These are phyloP conservation scores for Capricornis sumatraensis DNA, from an alignment of 2,113 vertebrate genomes.

Conservation along the genomic window DNA sequence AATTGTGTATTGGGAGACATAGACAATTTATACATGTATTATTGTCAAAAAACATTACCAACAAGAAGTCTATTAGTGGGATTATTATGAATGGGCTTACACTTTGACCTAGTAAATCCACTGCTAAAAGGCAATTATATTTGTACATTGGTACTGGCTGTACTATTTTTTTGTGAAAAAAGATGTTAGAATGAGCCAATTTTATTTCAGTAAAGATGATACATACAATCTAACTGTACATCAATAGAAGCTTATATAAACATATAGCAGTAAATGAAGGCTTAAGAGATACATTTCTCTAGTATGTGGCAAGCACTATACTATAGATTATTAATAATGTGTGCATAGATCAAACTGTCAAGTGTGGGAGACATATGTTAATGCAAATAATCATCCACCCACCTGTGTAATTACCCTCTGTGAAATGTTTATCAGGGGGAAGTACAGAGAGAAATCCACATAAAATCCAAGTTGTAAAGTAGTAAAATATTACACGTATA, in stretches of 20 bases:
- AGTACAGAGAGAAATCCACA: neutral
- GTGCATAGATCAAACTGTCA: neutral
- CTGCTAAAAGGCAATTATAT: neutral
- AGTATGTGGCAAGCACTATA: neutral
- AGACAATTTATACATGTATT: neutral
- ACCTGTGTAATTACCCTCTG: neutral
- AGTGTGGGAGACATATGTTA: neutral
- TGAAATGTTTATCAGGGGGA: neutral
- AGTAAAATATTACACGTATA: neutral
- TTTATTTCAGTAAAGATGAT: neutral
- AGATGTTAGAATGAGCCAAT: neutral
- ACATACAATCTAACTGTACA: neutral
- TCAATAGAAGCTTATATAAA: neutral
- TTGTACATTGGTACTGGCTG: neutral
- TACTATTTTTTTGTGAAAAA: neutral
- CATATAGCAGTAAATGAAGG: neutral
- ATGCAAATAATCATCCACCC: neutral
- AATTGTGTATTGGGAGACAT: neutral
- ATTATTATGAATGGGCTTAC: neutral
- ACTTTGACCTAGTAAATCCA: neutral
- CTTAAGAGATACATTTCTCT: neutral
- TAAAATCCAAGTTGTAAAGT: neutral
- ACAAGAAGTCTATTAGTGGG: neutral
- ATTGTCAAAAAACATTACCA: neutral
- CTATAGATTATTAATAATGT: neutral